A percentile compares a stretch with the other conserved stretches of the same genome.
phyloP scores from a whole-genome alignment of 2,113 vertebrate species.

The Epinephelus cyanopodus region DNA sequence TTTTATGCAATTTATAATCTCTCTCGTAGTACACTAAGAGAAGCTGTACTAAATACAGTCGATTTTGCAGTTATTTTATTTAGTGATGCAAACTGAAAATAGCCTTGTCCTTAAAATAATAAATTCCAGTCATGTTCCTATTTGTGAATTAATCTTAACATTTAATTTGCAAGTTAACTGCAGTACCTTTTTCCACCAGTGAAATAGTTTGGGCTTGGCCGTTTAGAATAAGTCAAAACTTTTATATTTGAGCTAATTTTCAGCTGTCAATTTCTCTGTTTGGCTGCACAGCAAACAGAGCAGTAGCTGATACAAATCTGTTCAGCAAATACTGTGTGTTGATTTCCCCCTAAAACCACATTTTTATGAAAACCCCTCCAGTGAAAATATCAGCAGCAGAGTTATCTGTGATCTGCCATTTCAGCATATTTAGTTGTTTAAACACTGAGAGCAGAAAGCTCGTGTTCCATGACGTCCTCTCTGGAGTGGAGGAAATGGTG shows the following conservation, averaged over 20 bases:
- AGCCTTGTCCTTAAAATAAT: neutral
- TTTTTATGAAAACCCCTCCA: conserved; percentile 37
- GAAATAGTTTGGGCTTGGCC: neutral
- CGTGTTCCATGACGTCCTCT: conserved; percentile 80
- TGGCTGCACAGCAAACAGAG: conserved; percentile 31
- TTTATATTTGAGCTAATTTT: conserved; percentile 37
- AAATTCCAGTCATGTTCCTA: neutral
- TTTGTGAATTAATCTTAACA: neutral
- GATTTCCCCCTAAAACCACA: conserved; percentile 31
- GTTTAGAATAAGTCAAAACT: neutral
- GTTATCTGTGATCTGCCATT: conserved; percentile 76
- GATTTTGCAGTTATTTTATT: conserved; percentile 22
- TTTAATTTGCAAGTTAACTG: conserved; percentile 11
- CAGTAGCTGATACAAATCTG: conserved; percentile 33
- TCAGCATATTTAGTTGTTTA: conserved; percentile 75
- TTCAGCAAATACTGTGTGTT: conserved; percentile 39
- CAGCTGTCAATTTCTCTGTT: conserved; percentile 9
- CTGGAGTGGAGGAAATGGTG: conserved; percentile 80
- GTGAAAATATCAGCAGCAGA: conserved; percentile 49
- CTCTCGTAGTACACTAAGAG: neutral
- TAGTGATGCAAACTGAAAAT: conserved; percentile 30
- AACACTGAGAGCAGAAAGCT: conserved; percentile 66
- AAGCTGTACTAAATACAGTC: conserved; percentile 30
- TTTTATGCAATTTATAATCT: conserved; percentile 31
- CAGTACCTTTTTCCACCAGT: neutral